Evolutionary conservation across 2,888 invertebrate genomes (phyloP), one percentile per base, ranked within the genome.

Genomic region (Diplazon laetatorius): DNA sequence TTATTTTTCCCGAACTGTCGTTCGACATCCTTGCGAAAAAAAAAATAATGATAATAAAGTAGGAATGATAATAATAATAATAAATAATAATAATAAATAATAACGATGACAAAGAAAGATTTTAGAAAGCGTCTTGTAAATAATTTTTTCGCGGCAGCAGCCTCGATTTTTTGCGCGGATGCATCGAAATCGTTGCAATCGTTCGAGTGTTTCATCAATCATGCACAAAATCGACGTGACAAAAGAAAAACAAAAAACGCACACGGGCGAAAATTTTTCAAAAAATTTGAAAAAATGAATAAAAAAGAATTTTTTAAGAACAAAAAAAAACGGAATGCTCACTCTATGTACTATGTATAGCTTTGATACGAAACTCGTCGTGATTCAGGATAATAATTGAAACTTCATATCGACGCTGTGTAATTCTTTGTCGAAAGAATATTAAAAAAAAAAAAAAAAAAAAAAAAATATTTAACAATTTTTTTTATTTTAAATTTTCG

Each of bases 221-320:
- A 59, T 50, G 73, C 73, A 73, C 73, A 78, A 73, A 60, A 73
- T 39, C 59, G 59, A 59, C 39, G 57, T n/a, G n/a, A n/a, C n/a
- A n/a, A n/a, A n/a, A n/a, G n/a, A n/a, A n/a, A n/a, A n/a, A n/a
- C n/a, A 18, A 18, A 37, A 52, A 59, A 74, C 42, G 59, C 50
- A 35, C 30, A 66, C n/a, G n/a, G n/a, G n/a, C n/a, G n/a, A n/a
- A n/a, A n/a, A n/a, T n/a, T n/a, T n/a, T n/a, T n/a, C n/a, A n/a
- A n/a, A n/a, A n/a, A n/a, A n/a, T n/a, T n/a, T n/a, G n/a, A n/a
- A n/a, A n/a, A n/a, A n/a, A n/a, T n/a, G n/a, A n/a, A n/a, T n/a
- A n/a, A n/a, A n/a, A n/a, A n/a, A n/a, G n/a, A n/a, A n/a, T n/a
- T n/a, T n/a, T n/a, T n/a, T n/a, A 65, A 2, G 12, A 48, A 65